Evolutionary conservation across 1,140 invertebrate species (phyloP).

Genomic region (Rhopalosiphum maidis): DNA sequence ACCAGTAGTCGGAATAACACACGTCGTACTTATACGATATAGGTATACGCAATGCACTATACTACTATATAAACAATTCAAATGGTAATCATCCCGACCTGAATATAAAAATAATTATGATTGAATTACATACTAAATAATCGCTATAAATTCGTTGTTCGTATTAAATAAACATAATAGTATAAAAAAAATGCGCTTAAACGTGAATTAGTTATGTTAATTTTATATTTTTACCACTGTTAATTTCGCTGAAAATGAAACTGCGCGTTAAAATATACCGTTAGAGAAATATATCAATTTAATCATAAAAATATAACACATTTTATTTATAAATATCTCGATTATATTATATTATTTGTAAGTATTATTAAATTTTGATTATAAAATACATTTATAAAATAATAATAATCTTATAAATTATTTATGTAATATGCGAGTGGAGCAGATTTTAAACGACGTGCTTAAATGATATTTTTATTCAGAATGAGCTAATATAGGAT

Average conservation of each 20-base stretch:
- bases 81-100: background rate
- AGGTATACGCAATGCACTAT: too few species aligned
- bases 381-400: background rate
- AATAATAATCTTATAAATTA: slow-evolving; percentile 4
- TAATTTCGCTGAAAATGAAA: background rate
- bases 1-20: background rate
- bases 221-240: background rate
- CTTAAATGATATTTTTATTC: background rate
- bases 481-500: background rate
- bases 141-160: background rate
- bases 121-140: background rate
- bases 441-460: background rate
- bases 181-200: background rate
- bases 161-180: background rate
- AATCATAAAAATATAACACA: slow-evolving; percentile 5
- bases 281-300: slow-evolving; percentile 11
- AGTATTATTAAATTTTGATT: background rate
- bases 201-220: background rate
- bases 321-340: slow-evolving; percentile 10
- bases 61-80: too few species aligned
- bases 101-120: background rate
- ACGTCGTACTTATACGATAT: background rate
- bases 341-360: background rate
- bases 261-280: background rate
- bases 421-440: background rate